These are phyloP conservation scores for Drosophila seguyi DNA, from an alignment of 1,140 invertebrate genomes.

Conservation along the genomic window DNA sequence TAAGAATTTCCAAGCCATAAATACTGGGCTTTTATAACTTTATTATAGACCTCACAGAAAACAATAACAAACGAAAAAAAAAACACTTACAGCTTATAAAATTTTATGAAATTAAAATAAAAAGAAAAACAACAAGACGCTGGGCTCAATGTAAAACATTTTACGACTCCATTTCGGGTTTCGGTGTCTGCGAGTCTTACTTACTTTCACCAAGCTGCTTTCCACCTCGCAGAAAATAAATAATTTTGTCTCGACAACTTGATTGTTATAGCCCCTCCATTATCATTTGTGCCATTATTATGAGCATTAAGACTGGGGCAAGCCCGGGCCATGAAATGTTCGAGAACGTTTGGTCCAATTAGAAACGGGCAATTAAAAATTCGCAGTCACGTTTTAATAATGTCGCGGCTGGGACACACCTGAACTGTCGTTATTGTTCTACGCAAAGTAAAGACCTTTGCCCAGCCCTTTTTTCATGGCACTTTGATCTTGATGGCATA, in stretches of 20 bases:
- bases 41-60: slow-evolving; percentile 55
- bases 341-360: slow-evolving; percentile 41
- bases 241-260: slow-evolving; percentile 53
- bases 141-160: slow-evolving; percentile 62
- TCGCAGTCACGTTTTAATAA: slow-evolving; percentile 72
- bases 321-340: slow-evolving; percentile 12
- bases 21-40: slow-evolving; percentile 71
- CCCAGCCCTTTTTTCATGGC: background rate
- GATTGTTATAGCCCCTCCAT: slow-evolving; percentile 44
- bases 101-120: slow-evolving; percentile 18
- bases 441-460: background rate
- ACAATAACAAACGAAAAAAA: slow-evolving; percentile 4
- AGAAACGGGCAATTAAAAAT: slow-evolving; percentile 68
- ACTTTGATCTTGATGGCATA: background rate
- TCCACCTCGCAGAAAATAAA: slow-evolving; percentile 24
- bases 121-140: slow-evolving; percentile 43
- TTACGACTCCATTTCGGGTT: slow-evolving; percentile 57
- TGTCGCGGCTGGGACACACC: slow-evolving; percentile 46
- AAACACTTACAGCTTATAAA: slow-evolving; percentile 2
- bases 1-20: slow-evolving; percentile 58
- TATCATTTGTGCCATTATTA: slow-evolving; percentile 35
- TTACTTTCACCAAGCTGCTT: slow-evolving; percentile 30
- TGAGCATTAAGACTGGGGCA: slow-evolving; percentile 1
- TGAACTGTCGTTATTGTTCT: background rate
- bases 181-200: background rate